Evolutionary conservation across 35 echinoderm and acorn worm genomes (phyloP).

Genomic region (Apostichopus californicus): DNA sequence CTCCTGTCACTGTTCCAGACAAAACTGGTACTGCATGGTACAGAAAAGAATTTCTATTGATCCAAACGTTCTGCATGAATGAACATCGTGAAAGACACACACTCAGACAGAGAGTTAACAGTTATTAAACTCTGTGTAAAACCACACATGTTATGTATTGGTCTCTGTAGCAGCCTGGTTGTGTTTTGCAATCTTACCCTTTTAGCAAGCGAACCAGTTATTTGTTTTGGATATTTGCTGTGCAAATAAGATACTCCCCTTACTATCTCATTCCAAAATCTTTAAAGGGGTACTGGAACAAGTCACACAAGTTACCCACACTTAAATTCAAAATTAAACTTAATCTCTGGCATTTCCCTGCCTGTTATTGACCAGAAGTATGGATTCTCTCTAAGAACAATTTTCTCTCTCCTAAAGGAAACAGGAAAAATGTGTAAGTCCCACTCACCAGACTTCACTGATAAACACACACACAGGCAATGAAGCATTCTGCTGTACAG

Average conservation of each 20-base stretch:
- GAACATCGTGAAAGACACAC: not conserved
- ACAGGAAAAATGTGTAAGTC: too few species aligned
- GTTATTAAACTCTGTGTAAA: not conserved
- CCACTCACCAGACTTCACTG: too few species aligned
- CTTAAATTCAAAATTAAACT: too few species aligned
- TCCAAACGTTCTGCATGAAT: not conserved
- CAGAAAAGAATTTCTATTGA: not conserved
- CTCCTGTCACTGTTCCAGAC: not conserved
- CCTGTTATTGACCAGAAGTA: too few species aligned
- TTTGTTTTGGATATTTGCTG: not conserved
- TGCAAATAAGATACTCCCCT: not conserved
- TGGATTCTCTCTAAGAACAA: too few species aligned
- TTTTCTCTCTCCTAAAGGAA: too few species aligned
- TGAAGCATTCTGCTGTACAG: too few species aligned
- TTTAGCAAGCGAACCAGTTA: too few species aligned
- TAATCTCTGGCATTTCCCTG: too few species aligned
- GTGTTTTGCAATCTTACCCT: not conserved
- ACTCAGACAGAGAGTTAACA: not conserved
- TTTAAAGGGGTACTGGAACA: not conserved
- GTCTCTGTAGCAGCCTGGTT: not conserved
- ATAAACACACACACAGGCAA: too few species aligned
- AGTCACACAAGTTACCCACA: too few species aligned
- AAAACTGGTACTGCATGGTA: not conserved
- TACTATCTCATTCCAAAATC: not conserved
- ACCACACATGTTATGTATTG: not conserved